Evolutionary conservation across 1,140 invertebrate genomes (phyloP).

Genomic region (Lepidostoma basale): DNA sequence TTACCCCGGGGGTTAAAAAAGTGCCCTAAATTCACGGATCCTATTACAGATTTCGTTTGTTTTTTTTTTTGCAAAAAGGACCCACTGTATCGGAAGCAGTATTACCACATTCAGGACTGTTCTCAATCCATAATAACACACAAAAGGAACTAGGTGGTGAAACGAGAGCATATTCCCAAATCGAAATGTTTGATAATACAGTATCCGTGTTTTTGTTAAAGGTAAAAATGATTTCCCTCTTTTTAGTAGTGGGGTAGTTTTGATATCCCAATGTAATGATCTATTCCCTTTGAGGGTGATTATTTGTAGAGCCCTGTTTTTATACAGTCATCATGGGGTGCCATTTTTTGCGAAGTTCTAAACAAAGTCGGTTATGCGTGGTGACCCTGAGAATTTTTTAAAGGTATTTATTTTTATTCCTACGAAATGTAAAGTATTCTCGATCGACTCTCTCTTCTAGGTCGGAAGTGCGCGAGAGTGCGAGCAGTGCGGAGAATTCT

Average conservation of each 20-base stretch:
- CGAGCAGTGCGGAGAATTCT: background rate
- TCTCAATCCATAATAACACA: too few relatives aligned
- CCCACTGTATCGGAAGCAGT: background rate
- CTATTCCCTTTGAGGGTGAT: background rate
- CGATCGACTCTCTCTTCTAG: background rate
- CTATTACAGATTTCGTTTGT: slow-evolving; percentile 28
- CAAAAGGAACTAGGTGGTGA: too few relatives aligned
- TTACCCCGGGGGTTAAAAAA: slow-evolving; percentile 38
- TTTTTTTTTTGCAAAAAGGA: slow-evolving; percentile 30
- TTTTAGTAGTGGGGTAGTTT: background rate
- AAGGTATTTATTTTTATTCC: slow-evolving; percentile 2
- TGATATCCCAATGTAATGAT: background rate
- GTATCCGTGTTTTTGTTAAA: too few relatives aligned
- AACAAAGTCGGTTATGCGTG: slow-evolving; percentile 36
- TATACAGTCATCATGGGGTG: slow-evolving; percentile 24
- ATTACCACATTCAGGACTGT: background rate
- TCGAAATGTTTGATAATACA: too few relatives aligned
- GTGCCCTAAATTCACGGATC: slow-evolving; percentile 35
- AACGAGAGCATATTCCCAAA: too few relatives aligned
- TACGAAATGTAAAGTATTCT: slow-evolving; percentile 9
- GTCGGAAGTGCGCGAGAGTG: background rate
- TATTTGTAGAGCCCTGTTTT: slow-evolving; percentile 22
- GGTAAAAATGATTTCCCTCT: too few relatives aligned
- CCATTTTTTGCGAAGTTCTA: slow-evolving; percentile 27
- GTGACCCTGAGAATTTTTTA: slow-evolving; percentile 36